phyloP scores from a whole-genome alignment of 2,888 invertebrate genomes.

The Keiferia lycopersicella region DNA sequence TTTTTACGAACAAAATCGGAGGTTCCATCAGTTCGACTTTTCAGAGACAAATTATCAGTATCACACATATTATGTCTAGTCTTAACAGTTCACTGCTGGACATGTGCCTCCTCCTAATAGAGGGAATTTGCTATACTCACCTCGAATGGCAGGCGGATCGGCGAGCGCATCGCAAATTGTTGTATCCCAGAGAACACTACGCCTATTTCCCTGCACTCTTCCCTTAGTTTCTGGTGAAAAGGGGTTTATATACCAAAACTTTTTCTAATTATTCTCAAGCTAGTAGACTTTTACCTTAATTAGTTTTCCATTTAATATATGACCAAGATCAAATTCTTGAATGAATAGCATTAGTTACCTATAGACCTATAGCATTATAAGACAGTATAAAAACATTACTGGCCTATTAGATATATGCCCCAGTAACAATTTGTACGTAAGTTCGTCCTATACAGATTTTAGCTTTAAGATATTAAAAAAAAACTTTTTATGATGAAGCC shows the following conservation, averaged over 20 bases:
- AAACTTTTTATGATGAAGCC: not conserved
- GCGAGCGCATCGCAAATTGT: too few species aligned
- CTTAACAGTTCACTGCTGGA: too few species aligned
- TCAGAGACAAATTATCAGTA: not conserved
- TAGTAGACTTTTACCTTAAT: conserved; percentile 1
- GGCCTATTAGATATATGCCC: conserved; percentile 9
- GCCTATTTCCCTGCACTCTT: too few species aligned
- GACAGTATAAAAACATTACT: not conserved
- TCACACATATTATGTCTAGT: not conserved
- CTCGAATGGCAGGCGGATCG: too few species aligned
- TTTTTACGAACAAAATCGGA: not conserved
- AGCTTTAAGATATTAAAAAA: not conserved
- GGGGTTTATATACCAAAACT: too few species aligned
- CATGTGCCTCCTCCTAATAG: too few species aligned
- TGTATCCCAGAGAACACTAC: too few species aligned
- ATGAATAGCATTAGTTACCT: not conserved
- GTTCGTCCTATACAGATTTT: conserved; percentile 6
- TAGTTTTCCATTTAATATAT: not conserved
- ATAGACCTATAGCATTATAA: not conserved
- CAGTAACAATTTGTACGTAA: conserved; percentile 13
- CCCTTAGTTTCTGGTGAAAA: too few species aligned
- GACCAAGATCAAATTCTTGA: not conserved
- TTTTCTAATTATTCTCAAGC: not conserved
- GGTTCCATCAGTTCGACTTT: not conserved
- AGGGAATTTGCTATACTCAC: too few species aligned